Evolutionary conservation across 2,797 vertebrate genomes (phyloP), one percentile per base, ranked within the genome.

Genomic region (Gallirallus australis): DNA sequence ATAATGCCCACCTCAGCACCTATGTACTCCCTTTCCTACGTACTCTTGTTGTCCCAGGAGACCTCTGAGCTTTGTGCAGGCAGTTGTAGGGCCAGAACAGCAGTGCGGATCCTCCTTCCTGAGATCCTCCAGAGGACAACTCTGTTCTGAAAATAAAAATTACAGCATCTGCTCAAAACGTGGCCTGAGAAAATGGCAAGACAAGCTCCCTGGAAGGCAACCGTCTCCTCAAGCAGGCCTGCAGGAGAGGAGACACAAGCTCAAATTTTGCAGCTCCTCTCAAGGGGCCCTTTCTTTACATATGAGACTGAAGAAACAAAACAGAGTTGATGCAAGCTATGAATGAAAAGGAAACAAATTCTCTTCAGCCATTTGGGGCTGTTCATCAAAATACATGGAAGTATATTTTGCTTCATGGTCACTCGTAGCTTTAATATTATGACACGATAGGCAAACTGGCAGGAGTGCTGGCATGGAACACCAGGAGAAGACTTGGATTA

Each of bases 401-500:
- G 4, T 12, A 13, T 42, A 23, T 42, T 82, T 61, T 76, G 15
- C 31, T 69, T 63, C 27, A 4, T 18, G 8, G 17, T 52, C 31
- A 45, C 31, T n/a, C 17, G 6, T 28, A 54, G 17, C 60, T 82
- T 76, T 54, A 87, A n/a, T 30, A 48, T 27, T 81, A 64, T 33
- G 25, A 64, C n/a, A 63, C 8, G 12, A 25, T 48, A 59, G 27
- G 30, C 52, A 86, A 90, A 78, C 5, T 61, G 21, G 12, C 17
- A 48, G 15, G 53, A 75, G 73, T 90, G 7, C 57, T 53, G 87
- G 78, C 82, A 76, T 45, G 70, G 88, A 94, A 92, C 47, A 91
- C 71, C 86, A 93, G 92, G 70, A 96, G 93, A 94, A 97, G 95
- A 47, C 82, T 94, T 53, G 60, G 91, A 96, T 89, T 86, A 50